phyloP scores from a whole-genome alignment of 2,888 invertebrate genomes.

The Heteromyza rotundicornis region DNA sequence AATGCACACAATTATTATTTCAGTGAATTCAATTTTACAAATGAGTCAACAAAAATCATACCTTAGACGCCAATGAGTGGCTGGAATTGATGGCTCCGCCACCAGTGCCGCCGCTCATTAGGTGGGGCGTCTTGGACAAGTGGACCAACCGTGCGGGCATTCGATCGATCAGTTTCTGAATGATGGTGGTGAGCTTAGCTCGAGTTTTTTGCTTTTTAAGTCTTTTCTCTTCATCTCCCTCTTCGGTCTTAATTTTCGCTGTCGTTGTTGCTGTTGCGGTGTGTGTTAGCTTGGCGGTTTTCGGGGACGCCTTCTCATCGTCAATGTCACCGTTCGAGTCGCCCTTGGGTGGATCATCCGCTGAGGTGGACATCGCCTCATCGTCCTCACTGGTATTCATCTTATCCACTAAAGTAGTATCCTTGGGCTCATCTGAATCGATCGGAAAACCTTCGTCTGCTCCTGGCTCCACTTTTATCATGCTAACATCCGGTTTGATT shows the following conservation, averaged over 20 bases:
- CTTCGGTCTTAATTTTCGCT: background rate
- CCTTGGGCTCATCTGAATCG: slow-evolving; percentile 28
- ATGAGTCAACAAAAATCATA: slow-evolving; percentile 17
- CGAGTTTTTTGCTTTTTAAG: slow-evolving; percentile 55
- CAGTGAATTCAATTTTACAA: background rate
- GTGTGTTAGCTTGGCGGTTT: no score
- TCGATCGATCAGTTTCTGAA: slow-evolving; percentile 60
- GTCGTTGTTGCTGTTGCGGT: slow-evolving; percentile 3
- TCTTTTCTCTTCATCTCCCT: slow-evolving; percentile 48
- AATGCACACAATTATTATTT: background rate
- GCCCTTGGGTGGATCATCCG: slow-evolving; percentile 25
- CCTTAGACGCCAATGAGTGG: slow-evolving; percentile 45
- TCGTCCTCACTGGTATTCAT: slow-evolving; percentile 54
- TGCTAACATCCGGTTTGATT: no score
- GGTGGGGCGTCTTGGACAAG: slow-evolving; percentile 47
- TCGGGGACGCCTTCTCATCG: no score
- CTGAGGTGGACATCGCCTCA: slow-evolving; percentile 32
- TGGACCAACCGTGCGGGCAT: slow-evolving; percentile 53
- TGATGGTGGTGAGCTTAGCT: slow-evolving; percentile 59
- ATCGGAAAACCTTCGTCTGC: slow-evolving; percentile 2
- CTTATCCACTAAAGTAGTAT: slow-evolving; percentile 37
- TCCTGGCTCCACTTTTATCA: no score
- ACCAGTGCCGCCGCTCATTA: slow-evolving; percentile 32
- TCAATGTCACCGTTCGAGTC: slow-evolving; percentile 9
- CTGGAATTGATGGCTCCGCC: slow-evolving; percentile 41